These are phyloP conservation scores for Neodontobutis hainanensis DNA, from an alignment of 2,113 vertebrate species.

Conservation along the genomic window DNA sequence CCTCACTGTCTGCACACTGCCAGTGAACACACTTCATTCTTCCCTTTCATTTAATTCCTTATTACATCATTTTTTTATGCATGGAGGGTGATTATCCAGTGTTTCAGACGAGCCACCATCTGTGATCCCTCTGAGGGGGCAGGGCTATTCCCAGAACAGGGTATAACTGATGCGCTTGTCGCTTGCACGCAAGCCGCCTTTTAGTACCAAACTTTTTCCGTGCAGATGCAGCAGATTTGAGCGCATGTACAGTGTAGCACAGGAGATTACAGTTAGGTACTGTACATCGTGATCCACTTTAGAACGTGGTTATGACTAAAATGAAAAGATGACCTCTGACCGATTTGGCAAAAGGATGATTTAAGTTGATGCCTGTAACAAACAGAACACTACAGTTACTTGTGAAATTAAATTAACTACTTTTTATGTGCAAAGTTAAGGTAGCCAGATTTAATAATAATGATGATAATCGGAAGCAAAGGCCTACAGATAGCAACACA, in stretches of 20 bases:
- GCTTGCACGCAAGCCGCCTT: slow-evolving; percentile 49
- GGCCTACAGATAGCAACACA: too few relatives aligned
- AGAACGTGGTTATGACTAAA: slow-evolving; percentile 33
- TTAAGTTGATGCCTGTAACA: not conserved
- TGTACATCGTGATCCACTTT: slow-evolving; percentile 13
- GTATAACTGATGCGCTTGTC: slow-evolving; percentile 38
- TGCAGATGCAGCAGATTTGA: slow-evolving; percentile 13
- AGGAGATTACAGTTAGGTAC: slow-evolving; percentile 17
- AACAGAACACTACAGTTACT: too few relatives aligned
- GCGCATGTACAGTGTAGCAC: slow-evolving; percentile 1
- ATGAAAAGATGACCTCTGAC: slow-evolving; percentile 28
- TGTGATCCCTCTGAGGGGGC: slow-evolving; percentile 57
- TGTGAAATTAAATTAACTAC: too few relatives aligned
- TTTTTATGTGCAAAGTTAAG: too few relatives aligned
- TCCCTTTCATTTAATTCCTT: slow-evolving; percentile 37
- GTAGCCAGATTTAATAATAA: not conserved
- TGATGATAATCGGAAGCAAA: too few relatives aligned
- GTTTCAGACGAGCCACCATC: slow-evolving; percentile 64
- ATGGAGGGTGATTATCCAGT: slow-evolving; percentile 62
- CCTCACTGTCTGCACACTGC: slow-evolving; percentile 23
- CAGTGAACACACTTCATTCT: slow-evolving; percentile 33
- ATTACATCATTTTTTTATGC: slow-evolving; percentile 35
- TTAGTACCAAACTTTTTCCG: slow-evolving; percentile 40
- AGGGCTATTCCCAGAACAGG: slow-evolving; percentile 55
- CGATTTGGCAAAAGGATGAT: slow-evolving; percentile 8